These are phyloP conservation scores for Barbus barbus DNA, from an alignment of 2,113 vertebrate genomes.

Conservation along the genomic window DNA sequence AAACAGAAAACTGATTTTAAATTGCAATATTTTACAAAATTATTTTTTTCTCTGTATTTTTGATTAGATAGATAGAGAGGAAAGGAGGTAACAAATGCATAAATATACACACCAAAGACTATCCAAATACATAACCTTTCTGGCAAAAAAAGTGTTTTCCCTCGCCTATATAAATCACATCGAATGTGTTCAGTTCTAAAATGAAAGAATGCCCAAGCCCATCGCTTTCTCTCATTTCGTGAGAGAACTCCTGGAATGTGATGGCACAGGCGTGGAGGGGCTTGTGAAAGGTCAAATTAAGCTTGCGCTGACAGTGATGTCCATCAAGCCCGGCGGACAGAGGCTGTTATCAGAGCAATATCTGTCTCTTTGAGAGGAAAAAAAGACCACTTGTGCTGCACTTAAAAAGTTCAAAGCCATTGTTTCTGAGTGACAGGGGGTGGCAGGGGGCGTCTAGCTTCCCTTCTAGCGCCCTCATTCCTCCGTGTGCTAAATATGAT, in stretches of 20 bases:
- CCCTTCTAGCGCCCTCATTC: constrained; percentile 37
- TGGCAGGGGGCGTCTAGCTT: constrained; percentile 53
- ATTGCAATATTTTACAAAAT: too few species aligned
- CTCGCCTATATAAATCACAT: not conserved
- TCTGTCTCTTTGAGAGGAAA: constrained; percentile 58
- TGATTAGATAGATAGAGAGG: too few species aligned
- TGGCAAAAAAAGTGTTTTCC: not conserved
- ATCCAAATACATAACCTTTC: not conserved
- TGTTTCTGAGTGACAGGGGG: constrained; percentile 55
- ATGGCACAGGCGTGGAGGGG: constrained; percentile 41
- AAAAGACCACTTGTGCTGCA: constrained; percentile 59
- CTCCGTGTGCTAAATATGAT: constrained; percentile 50
- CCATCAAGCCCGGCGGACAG: constrained; percentile 54
- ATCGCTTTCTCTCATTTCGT: not conserved
- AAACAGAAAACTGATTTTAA: too few species aligned
- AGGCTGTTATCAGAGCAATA: constrained; percentile 61
- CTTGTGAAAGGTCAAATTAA: constrained; percentile 61
- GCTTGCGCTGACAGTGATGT: constrained; percentile 54
- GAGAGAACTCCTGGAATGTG: constrained; percentile 41
- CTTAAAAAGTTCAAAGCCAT: constrained; percentile 62
- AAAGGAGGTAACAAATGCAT: too few species aligned
- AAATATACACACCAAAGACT: not conserved
- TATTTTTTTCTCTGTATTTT: too few species aligned
- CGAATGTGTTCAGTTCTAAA: not conserved
- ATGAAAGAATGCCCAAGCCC: not conserved